Conservation (phyloP, 2,113 vertebrate genomes). For the Neotoma lepida region DNA sequence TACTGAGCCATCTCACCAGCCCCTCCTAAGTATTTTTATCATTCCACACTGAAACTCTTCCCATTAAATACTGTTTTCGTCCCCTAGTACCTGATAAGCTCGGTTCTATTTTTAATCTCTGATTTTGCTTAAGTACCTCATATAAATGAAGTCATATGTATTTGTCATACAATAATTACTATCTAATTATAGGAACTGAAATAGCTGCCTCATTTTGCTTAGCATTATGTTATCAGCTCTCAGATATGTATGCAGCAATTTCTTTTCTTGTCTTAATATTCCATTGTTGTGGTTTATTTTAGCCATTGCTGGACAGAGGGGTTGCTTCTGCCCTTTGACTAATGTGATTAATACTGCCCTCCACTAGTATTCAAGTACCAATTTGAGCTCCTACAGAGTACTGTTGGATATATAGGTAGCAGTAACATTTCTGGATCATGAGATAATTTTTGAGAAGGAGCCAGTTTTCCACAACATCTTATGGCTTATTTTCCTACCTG, state of each 20-base stretch:
- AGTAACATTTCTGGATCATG: not conserved
- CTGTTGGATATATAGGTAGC: not conserved
- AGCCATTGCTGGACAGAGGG: not conserved
- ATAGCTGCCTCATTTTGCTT: not conserved
- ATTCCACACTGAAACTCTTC: not conserved
- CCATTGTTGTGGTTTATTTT: not conserved
- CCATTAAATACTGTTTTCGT: not conserved
- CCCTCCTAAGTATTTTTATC: not conserved
- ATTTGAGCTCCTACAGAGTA: not conserved
- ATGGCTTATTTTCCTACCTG: not conserved
- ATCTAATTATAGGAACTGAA: not conserved
- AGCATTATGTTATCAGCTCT: not conserved
- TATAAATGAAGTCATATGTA: not conserved
- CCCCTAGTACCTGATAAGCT: not conserved
- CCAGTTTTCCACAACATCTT: not conserved
- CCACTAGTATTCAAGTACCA: not conserved
- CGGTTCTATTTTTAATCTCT: not conserved
- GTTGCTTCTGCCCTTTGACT: not conserved
- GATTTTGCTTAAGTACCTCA: not conserved
- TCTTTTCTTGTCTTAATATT: not conserved
- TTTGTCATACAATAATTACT: not conserved
- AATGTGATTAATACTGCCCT: not conserved
- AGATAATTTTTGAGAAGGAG: not conserved
- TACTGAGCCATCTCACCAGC: not conserved
- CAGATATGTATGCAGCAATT: not conserved